Evolutionary conservation across 2,113 vertebrate species (phyloP), one percentile per base, ranked within the genome.

Genomic region (Eudyptes chrysolophus): DNA sequence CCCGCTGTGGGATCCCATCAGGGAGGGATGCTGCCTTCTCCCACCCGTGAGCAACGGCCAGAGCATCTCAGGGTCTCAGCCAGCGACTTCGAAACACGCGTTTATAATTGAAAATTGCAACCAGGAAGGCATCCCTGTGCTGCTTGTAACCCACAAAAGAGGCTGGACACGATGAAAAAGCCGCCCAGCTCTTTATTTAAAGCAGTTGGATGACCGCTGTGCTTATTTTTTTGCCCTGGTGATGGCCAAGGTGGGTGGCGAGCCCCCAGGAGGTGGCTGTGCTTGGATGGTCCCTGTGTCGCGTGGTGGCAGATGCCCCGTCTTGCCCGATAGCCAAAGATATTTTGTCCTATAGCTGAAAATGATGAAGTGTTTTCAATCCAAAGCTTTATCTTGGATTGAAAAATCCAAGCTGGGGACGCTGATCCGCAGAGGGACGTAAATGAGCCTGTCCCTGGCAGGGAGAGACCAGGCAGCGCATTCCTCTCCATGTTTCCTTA

Each of bases 81-180:
- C 21, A 11, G 32, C 32, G 4, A 2, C 61, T n/a, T 24, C 0
- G 32, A 42, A 34, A 19, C 16, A 6, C 4, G 1, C 8, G 18
- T n/a, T 54, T 32, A 3, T 11, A 13, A 70, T 49, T 49, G 57
- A 51, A 20, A 22, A 14, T 26, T 22, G 36, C 29, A 2, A 1
- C 32, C 17, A 4, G 46, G 75, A 32, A 26, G 24, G 34, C 3
- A 8, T 29, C 18, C 19, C 62, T 15, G 51, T 18, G 32, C 26
- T 5, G 13, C 26, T 3, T 17, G 20, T 24, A 26, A 48, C 24
- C 48, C 30, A 3, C 2, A 19, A 9, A 25, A 10, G 29, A 21
- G 65, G 29, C 34, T 9, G 49, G 24, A 17, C 32, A 3, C 16
- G 36, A 9, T 3, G 9, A 19, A 49, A n/a, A 29, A 36, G 46